phyloP scores from a whole-genome alignment of 2,797 vertebrate species.

The Chiroxiphia lanceolata region DNA sequence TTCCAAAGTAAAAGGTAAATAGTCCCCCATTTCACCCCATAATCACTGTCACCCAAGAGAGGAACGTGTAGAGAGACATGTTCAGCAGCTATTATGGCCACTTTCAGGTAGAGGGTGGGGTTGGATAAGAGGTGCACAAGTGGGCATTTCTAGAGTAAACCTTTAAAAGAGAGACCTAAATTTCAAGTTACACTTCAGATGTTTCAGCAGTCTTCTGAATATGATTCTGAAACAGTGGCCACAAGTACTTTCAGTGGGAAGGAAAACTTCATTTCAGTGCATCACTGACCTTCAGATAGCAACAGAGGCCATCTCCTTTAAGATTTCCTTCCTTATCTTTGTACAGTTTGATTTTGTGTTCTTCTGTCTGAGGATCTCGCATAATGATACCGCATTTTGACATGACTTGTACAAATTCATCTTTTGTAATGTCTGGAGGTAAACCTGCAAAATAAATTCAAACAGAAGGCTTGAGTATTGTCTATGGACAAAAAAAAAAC shows the following conservation, averaged over 20 bases:
- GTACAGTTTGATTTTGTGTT: slow-evolving; percentile 95
- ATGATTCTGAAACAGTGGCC: background rate
- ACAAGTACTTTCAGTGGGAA: background rate
- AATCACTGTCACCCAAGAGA: background rate
- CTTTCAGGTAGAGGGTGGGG: background rate
- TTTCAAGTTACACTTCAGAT: background rate
- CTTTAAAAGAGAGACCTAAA: background rate
- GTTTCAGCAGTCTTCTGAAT: background rate
- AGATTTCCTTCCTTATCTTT: slow-evolving; percentile 93
- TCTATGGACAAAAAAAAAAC: background rate
- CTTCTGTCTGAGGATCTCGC: slow-evolving; percentile 90
- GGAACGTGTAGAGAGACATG: background rate
- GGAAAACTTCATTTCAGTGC: background rate
- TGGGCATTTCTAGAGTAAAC: background rate
- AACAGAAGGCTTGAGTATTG: background rate
- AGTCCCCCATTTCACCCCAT: background rate
- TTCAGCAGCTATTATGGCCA: background rate
- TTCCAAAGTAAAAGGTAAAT: background rate
- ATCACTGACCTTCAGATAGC: slow-evolving; percentile 89
- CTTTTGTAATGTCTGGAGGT: slow-evolving; percentile 89
- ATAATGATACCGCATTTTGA: slow-evolving; percentile 96
- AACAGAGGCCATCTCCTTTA: slow-evolving; percentile 95
- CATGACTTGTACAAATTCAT: slow-evolving; percentile 93
- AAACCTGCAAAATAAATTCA: slow-evolving; percentile 79
- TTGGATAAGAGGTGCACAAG: background rate